Evolutionary conservation across 1,140 invertebrate genomes (phyloP), one percentile per base, ranked within the genome.

Genomic region (Diorhabda elongata): DNA sequence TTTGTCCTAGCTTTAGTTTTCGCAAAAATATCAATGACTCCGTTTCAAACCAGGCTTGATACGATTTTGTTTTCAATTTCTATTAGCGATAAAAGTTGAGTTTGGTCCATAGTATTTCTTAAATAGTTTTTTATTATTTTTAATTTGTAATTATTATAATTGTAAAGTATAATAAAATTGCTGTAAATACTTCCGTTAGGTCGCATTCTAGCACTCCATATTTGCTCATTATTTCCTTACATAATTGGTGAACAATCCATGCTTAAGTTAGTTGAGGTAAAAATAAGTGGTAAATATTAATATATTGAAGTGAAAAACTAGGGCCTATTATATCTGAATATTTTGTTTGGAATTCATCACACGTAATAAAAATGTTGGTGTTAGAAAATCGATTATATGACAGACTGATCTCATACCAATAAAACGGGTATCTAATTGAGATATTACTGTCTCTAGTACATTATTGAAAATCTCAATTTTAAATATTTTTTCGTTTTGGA

Each of bases 51-150:
- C 65, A 66, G 47, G 52, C 65, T 66, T 68, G 67, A 68, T 62
- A 44, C 61, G 60, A 11, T 11, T 11, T 11, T 11, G 68, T 11
- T 11, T 11, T 11, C 11, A 11, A 11, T 11, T 11, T 11, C 11
- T 11, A 11, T 11, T 11, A 11, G 26, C 68, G 68, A 69, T 69
- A 58, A 64, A 69, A 69, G 68, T 69, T 52, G 61, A 69, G 61
- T 52, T 69, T 69, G 45, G 61, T 52, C 52, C 61, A 69, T 58
- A 69, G 7, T 65, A 64, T 64, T 64, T 57, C 62, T 69, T 57
- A 44, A 64, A 69, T 69, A 69, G 58, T 64, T 64, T 69, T 69
- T 59, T 45, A 69, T 64, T 59, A 64, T 69, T 69, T 69, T 64
- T 62, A 69, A 69, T 64, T 69, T 69, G 62, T 47, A 11, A 11